Evolutionary conservation across 2,888 invertebrate genomes (phyloP), one percentile per base, ranked within the genome.

Genomic region (Hylaea fasciaria): DNA sequence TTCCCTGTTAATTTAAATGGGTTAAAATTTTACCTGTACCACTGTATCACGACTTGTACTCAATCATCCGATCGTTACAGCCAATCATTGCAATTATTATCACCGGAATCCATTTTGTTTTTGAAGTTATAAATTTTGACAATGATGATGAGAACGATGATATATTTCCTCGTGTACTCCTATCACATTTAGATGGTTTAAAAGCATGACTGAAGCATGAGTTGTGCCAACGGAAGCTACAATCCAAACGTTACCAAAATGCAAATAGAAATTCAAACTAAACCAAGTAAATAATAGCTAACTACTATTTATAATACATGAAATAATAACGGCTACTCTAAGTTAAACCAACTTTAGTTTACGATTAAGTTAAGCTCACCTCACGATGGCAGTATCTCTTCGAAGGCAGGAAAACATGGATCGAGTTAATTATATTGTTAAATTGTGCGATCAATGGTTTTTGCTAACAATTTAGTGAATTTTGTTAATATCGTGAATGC

Each of bases 1-100:
- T 76, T 95, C 95, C 86, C 95, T 95, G 82, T 60, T 53, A 55
- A 71, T 57, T 53, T 35, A 2, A 49, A 47, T 46, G 16, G n/a
- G 3, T 53, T 45, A 13, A 12, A 43, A 37, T 53, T n/a, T n/a
- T n/a, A n/a, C n/a, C 9, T 37, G 37, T 40, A 37, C 43, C 48
- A 52, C 44, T 9, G 43, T 29, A 16, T 5, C 4, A 5, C 8
- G 10, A 10, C n/a, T 39, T 14, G 3, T 32, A 41, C 29, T 45
- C 50, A 35, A 22, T 29, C 17, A 44, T 51, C 50, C 29, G 32
- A 11, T 28, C 13, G 11, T 28, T 50, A 57, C n/a, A n/a, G 50
- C 49, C 28, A 57, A 35, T 57, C 29, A 0, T 11, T 50, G n/a
- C 32, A 32, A 39, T 5, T 35, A 4, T 32, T 17, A 48, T 32